Evolutionary conservation across 2,113 vertebrate species (phyloP).

Genomic region (Colinus virginianus): DNA sequence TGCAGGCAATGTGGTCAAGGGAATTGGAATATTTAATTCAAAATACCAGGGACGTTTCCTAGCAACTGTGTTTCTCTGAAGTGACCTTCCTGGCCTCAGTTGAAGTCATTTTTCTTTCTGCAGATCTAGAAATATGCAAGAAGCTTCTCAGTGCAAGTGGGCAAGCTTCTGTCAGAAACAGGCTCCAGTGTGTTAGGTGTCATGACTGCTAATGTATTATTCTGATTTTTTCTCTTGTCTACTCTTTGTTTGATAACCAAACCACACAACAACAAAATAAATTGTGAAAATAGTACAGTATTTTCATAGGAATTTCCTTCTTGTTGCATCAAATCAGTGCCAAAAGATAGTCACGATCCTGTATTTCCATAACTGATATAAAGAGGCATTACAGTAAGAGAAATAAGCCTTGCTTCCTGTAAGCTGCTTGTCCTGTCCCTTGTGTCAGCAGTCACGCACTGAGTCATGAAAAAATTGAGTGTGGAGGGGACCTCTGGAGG

Average conservation of each 20-base stretch:
- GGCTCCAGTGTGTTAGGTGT: not conserved
- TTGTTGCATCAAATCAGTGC: not conserved
- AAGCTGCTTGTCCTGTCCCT: not conserved
- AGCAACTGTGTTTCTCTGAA: slow-evolving; percentile 43
- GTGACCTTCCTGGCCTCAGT: not conserved
- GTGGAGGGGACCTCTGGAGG: not conserved
- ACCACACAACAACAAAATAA: not conserved
- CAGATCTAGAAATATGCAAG: slow-evolving; percentile 17
- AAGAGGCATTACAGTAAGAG: not conserved
- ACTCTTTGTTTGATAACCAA: not conserved
- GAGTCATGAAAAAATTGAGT: not conserved
- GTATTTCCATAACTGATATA: not conserved
- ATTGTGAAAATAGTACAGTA: not conserved
- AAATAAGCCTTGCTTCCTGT: not conserved
- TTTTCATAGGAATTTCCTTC: not conserved
- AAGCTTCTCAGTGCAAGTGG: not conserved
- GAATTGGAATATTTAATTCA: not conserved
- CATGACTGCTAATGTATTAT: not conserved
- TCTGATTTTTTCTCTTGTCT: not conserved
- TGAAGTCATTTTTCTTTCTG: slow-evolving; percentile 37
- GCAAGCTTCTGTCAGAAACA: not conserved
- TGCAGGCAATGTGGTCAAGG: not conserved
- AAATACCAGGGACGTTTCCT: slow-evolving; percentile 30
- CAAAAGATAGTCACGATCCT: not conserved
- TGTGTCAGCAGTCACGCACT: not conserved